A percentile compares a stretch with the other conserved stretches of the same genome.
These are phyloP conservation scores for Gadopsis bispinosus DNA, from an alignment of 2,797 vertebrate species.

Conservation along the genomic window DNA sequence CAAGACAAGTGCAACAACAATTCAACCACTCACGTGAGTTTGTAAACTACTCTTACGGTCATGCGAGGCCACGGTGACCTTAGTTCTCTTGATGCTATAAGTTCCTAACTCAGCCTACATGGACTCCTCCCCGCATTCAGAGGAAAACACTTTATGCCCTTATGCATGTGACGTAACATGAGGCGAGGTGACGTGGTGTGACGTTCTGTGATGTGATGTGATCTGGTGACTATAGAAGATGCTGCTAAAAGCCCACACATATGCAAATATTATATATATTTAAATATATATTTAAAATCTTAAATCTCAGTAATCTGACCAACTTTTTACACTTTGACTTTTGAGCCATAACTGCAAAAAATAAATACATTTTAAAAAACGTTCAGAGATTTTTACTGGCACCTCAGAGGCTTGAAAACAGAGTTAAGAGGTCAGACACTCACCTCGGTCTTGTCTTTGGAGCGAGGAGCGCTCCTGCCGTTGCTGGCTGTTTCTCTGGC, in stretches of 20 bases:
- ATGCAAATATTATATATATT: too few relatives aligned
- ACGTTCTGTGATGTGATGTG: background rate
- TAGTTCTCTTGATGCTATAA: background rate
- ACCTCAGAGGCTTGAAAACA: background rate
- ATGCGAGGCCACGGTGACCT: background rate
- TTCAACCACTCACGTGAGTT: background rate
- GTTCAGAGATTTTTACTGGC: background rate
- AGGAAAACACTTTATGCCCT: conserved; percentile 1
- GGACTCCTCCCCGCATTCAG: background rate
- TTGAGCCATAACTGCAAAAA: background rate
- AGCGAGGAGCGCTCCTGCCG: conserved; percentile 87
- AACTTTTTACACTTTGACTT: conserved; percentile 30
- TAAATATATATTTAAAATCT: background rate
- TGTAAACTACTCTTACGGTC: background rate
- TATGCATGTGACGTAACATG: conserved; percentile 1
- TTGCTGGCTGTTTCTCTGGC: conserved; percentile 87
- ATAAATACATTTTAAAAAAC: background rate
- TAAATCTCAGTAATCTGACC: background rate
- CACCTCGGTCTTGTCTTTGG: conserved; percentile 91
- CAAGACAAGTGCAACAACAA: background rate
- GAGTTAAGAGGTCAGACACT: conserved; percentile 35
- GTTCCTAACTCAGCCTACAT: background rate
- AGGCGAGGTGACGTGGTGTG: background rate
- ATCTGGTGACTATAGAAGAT: background rate
- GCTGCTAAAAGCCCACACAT: background rate